Evolutionary conservation across 2,888 invertebrate genomes (phyloP).

Genomic region (Torymus auratus): DNA sequence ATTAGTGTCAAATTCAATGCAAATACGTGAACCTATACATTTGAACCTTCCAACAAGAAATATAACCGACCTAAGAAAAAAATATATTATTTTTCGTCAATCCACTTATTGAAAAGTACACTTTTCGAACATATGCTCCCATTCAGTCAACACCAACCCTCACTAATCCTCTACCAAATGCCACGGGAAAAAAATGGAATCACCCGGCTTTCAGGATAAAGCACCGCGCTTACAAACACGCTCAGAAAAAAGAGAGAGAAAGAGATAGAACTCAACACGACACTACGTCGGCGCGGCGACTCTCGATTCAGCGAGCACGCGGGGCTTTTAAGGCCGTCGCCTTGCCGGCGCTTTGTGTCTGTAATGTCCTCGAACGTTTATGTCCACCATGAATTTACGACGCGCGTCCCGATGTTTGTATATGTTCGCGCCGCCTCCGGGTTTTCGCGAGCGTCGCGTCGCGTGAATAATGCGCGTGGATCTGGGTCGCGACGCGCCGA

Average conservation of each 20-base stretch:
- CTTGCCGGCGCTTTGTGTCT: conserved; percentile 46
- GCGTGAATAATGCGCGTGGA: conserved; percentile 56
- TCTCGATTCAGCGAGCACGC: conserved; percentile 30
- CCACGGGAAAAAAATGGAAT: no score
- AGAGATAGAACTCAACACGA: background rate
- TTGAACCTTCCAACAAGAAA: no score
- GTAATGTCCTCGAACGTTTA: conserved; percentile 54
- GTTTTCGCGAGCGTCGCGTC: conserved; percentile 19
- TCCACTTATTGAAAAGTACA: no score
- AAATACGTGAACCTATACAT: no score
- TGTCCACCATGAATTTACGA: conserved; percentile 58
- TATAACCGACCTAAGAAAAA: no score
- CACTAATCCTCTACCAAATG: no score
- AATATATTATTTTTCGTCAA: no score
- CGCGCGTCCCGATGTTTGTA: conserved; percentile 33
- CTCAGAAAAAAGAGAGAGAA: conserved; percentile 2
- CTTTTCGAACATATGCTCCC: no score
- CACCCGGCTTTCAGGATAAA: no score
- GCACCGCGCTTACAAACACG: no score
- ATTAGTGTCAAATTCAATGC: no score
- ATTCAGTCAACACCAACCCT: no score
- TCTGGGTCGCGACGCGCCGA: conserved; percentile 44
- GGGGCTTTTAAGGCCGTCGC: conserved; percentile 55
- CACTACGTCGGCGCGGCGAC: background rate
- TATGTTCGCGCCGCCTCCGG: conserved; percentile 4